Conservation (phyloP, 2,888 invertebrate species). For the Eristalis intricaria region DNA sequence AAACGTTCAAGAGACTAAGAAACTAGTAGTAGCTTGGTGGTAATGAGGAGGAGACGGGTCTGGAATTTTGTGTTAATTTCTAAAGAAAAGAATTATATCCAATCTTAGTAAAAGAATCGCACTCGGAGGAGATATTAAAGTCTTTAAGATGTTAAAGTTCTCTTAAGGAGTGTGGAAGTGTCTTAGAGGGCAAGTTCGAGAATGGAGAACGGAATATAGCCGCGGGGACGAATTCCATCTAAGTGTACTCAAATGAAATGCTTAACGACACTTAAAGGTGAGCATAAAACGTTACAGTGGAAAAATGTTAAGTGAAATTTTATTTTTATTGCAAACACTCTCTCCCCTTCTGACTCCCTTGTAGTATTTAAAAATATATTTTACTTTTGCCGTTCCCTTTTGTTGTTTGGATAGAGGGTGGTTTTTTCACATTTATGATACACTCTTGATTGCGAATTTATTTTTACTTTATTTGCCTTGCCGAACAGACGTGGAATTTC, state of each 20-base stretch:
- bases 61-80: conserved; percentile 5
- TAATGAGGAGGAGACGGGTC: neutral
- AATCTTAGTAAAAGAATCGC: conserved; percentile 50
- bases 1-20: neutral
- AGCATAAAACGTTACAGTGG: conserved; percentile 60
- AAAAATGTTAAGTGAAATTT: conserved; percentile 68
- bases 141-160: conserved; percentile 43
- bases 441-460: conserved; percentile 24
- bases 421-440: conserved; percentile 12
- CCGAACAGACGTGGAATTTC: neutral
- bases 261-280: conserved; percentile 68
- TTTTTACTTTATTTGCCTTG: neutral
- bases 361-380: conserved; percentile 22
- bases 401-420: neutral
- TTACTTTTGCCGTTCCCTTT: conserved; percentile 18
- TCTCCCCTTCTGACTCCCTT: neutral
- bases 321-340: conserved; percentile 55
- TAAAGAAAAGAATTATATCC: conserved; percentile 30
- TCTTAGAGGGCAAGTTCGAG: neutral
- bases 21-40: neutral
- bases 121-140: conserved; percentile 57
- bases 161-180: neutral
- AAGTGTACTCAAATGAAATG: conserved; percentile 63
- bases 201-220: conserved; percentile 44
- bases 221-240: conserved; percentile 65